Evolutionary conservation across 2,797 vertebrate genomes (phyloP).

Genomic region (Catamblyrhynchus diadema): DNA sequence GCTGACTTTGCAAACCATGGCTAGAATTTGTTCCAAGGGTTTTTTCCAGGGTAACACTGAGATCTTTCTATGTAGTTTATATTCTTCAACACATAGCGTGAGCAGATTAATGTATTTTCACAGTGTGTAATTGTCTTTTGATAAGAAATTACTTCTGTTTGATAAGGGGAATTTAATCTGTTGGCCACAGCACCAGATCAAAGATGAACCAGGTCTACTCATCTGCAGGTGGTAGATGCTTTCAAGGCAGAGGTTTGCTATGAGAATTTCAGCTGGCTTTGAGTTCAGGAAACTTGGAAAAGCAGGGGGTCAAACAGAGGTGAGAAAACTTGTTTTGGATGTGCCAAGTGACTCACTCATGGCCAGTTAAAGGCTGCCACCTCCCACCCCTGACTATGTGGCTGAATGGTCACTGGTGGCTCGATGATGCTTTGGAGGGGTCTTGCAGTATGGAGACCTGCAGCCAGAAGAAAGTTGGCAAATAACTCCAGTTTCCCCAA

Average conservation of each 20-base stretch:
- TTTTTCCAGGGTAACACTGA: not conserved
- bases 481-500: not conserved
- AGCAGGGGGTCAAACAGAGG: not conserved
- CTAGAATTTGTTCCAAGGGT: not conserved
- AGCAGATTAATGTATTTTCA: not conserved
- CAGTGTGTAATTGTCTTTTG: not conserved
- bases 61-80: not conserved
- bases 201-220: not conserved
- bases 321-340: not conserved
- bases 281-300: not conserved
- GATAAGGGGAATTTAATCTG: not conserved
- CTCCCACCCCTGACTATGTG: rapidly evolving
- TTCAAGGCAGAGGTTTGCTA: not conserved
- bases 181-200: not conserved
- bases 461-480: not conserved
- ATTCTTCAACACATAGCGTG: not conserved
- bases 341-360: not conserved
- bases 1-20: not conserved
- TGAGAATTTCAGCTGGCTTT: not conserved
- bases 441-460: not conserved
- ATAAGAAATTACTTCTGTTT: not conserved
- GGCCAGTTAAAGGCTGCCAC: not conserved
- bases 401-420: not conserved
- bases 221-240: not conserved
- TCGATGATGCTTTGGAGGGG: not conserved